Conservation (phyloP, 2,797 vertebrate species). For the Spinibarbus caldwelli region DNA sequence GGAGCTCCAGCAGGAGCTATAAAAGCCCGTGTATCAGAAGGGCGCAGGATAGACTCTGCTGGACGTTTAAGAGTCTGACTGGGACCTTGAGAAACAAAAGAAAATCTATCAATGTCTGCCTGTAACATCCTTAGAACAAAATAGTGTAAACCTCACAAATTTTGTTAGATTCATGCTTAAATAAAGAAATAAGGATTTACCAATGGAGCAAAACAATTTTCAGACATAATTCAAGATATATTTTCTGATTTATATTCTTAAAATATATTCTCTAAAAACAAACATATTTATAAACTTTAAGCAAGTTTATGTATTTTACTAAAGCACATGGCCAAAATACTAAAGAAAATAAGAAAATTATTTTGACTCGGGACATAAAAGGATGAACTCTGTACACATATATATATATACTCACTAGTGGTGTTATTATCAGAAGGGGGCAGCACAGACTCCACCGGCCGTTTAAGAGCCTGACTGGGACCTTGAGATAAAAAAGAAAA, state of each 20-base stretch:
- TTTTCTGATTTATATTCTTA: not conserved
- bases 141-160: not conserved
- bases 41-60: not conserved
- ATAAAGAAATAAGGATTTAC: not conserved
- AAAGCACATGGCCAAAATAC: too few relatives aligned
- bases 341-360: too few relatives aligned
- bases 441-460: not conserved
- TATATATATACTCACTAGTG: not conserved
- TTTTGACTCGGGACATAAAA: not conserved
- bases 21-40: not conserved
- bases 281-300: not conserved
- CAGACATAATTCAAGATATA: not conserved
- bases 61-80: slow-evolving; percentile 11
- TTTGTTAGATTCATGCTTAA: not conserved
- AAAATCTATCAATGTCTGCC: not conserved
- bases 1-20: not conserved
- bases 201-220: not conserved
- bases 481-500: slow-evolving; percentile 20
- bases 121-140: not conserved
- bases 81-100: slow-evolving; percentile 18
- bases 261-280: not conserved
- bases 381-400: not conserved
- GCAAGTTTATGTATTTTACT: too few relatives aligned
- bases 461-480: not conserved
- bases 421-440: not conserved